Evolutionary conservation across 2,888 invertebrate genomes (phyloP), one percentile per base, ranked within the genome.

Genomic region (Archaeoteleia sp.): DNA sequence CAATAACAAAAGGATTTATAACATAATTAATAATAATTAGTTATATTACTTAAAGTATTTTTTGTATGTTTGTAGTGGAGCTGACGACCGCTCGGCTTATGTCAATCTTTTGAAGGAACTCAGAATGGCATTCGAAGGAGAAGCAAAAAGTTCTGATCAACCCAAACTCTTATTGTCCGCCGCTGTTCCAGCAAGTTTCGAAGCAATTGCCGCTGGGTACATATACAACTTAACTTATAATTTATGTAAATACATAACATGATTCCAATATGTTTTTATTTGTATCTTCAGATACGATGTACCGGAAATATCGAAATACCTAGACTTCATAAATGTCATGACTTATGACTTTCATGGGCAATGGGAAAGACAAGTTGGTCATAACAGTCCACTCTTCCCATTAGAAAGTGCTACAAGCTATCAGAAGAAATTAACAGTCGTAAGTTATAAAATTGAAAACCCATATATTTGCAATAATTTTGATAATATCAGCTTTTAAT

Each of bases 261-360:
- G 23, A n/a, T n/a, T n/a, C n/a, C n/a, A n/a, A n/a, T 43, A 29
- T 8, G 12, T 43, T 42, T 15, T 17, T 25, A 43, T 35, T 25
- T 40, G 20, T 51, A 0, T 39, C 67, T 69, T 57, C 71, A 88
- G 88, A 3, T 96, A 96, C 76, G 96, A 96, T 77, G 96, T 96
- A 0, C 94, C 95, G 0, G 96, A 96, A 86, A 95, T 97, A 72
- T 93, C 95, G 2, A 96, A 96, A 87, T 96, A 95, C 82, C 88
- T 96, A 79, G 96, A 97, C 86, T 95, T 94, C 82, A 95, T 96
- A 82, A 96, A 96, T 83, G 93, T 96, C 6, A 96, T 96, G 96
- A 95, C 96, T 0, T 97, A 96, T 81, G 96, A 96, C 84, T 96
- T 96, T 89, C 96, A 96, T 80, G 96, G 96, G 0, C 95, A 95